Percentiles rank a stretch among this genome's conserved stretches.
Evolutionary conservation across 92 coral and sea anemone genomes (phyloP).

Genomic region (Zoanthus sansibaricus): DNA sequence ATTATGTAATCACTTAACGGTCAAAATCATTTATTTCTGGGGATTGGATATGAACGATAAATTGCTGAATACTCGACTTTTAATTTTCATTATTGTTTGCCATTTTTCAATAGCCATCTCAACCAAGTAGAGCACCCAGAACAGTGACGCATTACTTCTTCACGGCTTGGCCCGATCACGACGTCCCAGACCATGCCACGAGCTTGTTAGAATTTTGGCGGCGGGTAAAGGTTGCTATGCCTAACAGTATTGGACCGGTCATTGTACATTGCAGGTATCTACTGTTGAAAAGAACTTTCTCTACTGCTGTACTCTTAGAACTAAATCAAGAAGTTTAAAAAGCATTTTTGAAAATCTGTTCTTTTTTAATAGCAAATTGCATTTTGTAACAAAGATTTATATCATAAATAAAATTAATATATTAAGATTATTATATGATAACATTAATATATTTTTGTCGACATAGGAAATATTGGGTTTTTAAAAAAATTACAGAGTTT

Average conservation of each 20-base stretch:
- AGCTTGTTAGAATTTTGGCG: conserved; percentile 74
- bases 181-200: conserved; percentile 77
- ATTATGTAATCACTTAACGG: too few relatives aligned
- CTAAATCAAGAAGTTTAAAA: background rate
- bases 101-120: conserved; percentile 3
- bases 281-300: background rate
- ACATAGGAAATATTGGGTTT: too few relatives aligned
- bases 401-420: too few relatives aligned
- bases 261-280: conserved; percentile 85
- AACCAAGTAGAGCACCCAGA: background rate
- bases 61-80: background rate
- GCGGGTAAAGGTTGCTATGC: conserved; percentile 51
- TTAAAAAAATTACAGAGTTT: too few relatives aligned
- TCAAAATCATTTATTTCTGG: too few relatives aligned
- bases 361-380: too few relatives aligned
- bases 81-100: background rate
- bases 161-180: conserved; percentile 69
- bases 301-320: background rate
- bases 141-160: conserved; percentile 51
- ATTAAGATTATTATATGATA: too few relatives aligned
- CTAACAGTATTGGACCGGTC: conserved; percentile 54
- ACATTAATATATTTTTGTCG: too few relatives aligned
- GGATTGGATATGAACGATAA: too few relatives aligned
- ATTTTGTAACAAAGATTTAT: too few relatives aligned
- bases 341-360: too few relatives aligned